Evolutionary conservation across 2,888 invertebrate genomes (phyloP), one percentile per base, ranked within the genome.

Genomic region (Dione vanillae): DNA sequence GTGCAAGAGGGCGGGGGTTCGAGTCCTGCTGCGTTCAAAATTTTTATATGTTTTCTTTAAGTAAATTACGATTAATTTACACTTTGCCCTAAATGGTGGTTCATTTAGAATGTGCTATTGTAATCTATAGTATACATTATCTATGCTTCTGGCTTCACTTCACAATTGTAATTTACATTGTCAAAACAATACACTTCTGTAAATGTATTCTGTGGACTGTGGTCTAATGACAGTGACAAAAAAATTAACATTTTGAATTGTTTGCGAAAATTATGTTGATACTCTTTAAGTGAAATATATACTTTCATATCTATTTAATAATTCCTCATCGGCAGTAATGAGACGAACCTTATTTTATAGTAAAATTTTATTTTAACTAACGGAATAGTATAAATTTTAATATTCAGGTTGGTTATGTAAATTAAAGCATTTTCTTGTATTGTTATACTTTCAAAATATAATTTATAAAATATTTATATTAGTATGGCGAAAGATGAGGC

Each of bases 401-500:
- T 40, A 56, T n/a, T 61, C 61, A 71, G 65, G 71, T 67, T 59
- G 59, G 67, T 64, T 68, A 64, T 45, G 16, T 62, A 64, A 62
- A 51, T 27, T 45, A 61, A 62, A 20, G 56, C 61, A 16, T 65
- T 54, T 40, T 7, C 11, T 11, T 40, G 1, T 40, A n/a, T 54
- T 56, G 47, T 20, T 41, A 10, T 51, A 52, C n/a, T 14, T 66
- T 45, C 45, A 41, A 67, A 20, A 45, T 47, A 9, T 35, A 43
- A n/a, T 14, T 12, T 12, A 41, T 51, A 16, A 49, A 14, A 19
- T 14, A 27, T 65, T 61, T 54, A 19, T 52, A 41, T 59, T 20
- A 76, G 74, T 71, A 92, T 92, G 92, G 87, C 90, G 75, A 88
- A 90, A 78, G 82, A 82, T 62, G 27, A 27, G 27, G 27, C 27